Base-by-base conservation (phyloP, 2,113 vertebrate genomes). In the Ptyas mucosa region DNA sequence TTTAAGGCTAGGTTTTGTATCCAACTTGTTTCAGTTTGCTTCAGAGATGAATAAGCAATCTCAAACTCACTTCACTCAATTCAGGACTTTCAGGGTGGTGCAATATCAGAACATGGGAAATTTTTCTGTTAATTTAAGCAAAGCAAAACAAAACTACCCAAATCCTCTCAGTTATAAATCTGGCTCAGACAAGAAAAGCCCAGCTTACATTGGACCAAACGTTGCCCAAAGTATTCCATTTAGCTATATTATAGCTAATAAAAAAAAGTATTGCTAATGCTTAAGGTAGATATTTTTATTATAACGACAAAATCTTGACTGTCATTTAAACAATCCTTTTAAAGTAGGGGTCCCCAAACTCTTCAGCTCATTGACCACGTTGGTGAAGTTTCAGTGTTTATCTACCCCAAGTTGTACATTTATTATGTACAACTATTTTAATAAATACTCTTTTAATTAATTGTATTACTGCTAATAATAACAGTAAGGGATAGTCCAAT, bases 11-110 rank as follows among this genome's bases (percentile, higher is more conserved):
- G 91, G 51, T 87, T 94, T 92, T 61, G 15, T 89, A 34, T 21
- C 18, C 21, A 18, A 29, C 49, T 90, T 93, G 14, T 69, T 95
- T 23, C 3, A 88, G 43, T 94, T 93, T 90, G 91, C 29, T 90
- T 93, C 29, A 11, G 61, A 85, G 10, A 53, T 55, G 51, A 4
- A 3, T 43, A 58, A 91, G 3, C 55, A 39, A 10, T 81, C 29
- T 23, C 55, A 64, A 29, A 12, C 2, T 52, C 26, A 20, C 46
- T 3, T 52, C 18, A n/a, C 11, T 61, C 87, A 64, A 61, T 57
- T 64, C 29, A 61, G 57, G 55, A 64, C 86, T 91, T 61, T 34
- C 14, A 24, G 12, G 26, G 12, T 15, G 64, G 69, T 81, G 69
- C 21, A 39, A 52, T 43, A 43, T n/a, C 1, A 53, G 75, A 51